Conservation (phyloP, 64 coral and sea anemone genomes). For the Pachyseris speciosa region DNA sequence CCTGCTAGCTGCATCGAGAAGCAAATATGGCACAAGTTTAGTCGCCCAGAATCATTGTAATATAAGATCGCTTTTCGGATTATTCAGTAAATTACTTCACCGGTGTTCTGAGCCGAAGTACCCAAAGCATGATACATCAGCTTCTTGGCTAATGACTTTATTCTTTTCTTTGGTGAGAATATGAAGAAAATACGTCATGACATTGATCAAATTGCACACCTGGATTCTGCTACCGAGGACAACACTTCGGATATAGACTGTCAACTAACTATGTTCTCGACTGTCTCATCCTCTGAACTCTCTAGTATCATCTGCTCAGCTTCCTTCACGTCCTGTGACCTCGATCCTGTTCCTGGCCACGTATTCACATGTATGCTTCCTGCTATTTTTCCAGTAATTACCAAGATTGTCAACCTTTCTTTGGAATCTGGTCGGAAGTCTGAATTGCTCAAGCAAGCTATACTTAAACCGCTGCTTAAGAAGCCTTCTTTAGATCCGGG, state of each 20-base stretch:
- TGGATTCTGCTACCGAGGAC: no score
- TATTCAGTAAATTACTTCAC: constrained; percentile 2
- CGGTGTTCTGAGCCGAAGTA: background rate
- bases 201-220: background rate
- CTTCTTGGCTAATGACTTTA: background rate
- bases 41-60: constrained; percentile 1
- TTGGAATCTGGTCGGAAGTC: background rate
- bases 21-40: background rate
- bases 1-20: background rate
- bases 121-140: background rate
- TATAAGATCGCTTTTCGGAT: background rate
- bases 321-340: no score
- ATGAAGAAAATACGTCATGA: background rate
- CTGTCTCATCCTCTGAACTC: no score
- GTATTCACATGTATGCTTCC: background rate
- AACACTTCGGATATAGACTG: background rate
- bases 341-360: background rate
- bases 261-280: no score
- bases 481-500: constrained; percentile 27
- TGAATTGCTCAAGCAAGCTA: constrained; percentile 1
- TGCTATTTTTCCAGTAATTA: background rate
- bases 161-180: background rate
- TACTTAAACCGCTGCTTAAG: constrained; percentile 32
- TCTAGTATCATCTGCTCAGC: no score
- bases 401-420: constrained; percentile 17